Conservation (phyloP, 1,140 invertebrate species). For the Drosophila equinoxialis region DNA sequence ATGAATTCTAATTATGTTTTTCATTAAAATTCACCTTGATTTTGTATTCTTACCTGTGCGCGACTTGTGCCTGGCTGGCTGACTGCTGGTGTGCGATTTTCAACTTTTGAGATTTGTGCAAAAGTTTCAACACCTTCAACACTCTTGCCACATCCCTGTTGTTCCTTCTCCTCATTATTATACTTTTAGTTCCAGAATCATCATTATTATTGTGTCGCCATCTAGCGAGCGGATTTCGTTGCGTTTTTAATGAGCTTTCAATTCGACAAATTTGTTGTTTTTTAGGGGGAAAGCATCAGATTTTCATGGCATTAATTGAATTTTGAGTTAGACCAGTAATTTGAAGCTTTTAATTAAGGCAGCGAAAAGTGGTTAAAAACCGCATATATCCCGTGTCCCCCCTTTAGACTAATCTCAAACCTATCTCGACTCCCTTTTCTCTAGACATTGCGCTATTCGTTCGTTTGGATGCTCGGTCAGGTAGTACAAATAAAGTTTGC, state of each 20-base stretch:
- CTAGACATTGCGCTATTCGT: constrained; percentile 41
- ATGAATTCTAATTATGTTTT: constrained; percentile 81
- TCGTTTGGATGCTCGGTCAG: constrained; percentile 14
- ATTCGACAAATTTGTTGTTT: constrained; percentile 38
- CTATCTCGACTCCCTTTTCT: neutral
- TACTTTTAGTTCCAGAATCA: neutral
- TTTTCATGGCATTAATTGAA: constrained; percentile 57
- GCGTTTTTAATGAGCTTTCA: constrained; percentile 72
- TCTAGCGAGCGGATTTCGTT: constrained; percentile 38
- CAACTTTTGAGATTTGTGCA: constrained; percentile 55
- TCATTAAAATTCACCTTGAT: constrained; percentile 80
- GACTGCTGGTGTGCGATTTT: constrained; percentile 51
- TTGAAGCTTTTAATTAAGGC: constrained; percentile 67
- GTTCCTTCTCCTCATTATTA: neutral
- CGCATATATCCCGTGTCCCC: no score
- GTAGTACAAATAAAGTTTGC: constrained; percentile 69
- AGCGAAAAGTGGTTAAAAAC: constrained; percentile 46
- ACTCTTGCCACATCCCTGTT: no score
- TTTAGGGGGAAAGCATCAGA: constrained; percentile 20
- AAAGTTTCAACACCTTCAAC: constrained; percentile 19
- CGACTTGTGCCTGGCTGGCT: neutral
- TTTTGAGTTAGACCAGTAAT: constrained; percentile 36
- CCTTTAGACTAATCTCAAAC: neutral
- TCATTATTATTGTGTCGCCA: constrained; percentile 39
- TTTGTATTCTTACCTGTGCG: constrained; percentile 18